phyloP scores from a whole-genome alignment of 2,888 invertebrate genomes.

The Chelonus formosanus region DNA sequence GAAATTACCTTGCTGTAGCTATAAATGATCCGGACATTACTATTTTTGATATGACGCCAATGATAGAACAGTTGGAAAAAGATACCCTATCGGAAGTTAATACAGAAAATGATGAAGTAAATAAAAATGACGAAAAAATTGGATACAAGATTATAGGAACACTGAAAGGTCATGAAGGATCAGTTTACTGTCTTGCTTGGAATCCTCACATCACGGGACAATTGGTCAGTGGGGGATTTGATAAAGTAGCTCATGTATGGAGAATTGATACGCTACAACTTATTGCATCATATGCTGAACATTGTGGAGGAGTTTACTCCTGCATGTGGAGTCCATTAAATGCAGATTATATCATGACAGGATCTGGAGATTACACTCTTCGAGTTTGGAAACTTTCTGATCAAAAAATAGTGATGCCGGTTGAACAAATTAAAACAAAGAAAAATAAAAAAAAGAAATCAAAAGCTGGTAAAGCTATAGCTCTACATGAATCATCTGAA shows the following conservation, averaged over 20 bases:
- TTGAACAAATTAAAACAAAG: conserved; percentile 61
- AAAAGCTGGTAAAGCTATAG: too few relatives aligned
- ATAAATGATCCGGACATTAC: conserved; percentile 67
- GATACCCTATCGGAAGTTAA: too few relatives aligned
- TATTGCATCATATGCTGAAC: conserved; percentile 71
- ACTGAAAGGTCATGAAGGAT: conserved; percentile 67
- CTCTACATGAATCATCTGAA: too few relatives aligned
- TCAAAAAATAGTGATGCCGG: conserved; percentile 59
- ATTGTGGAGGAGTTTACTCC: conserved; percentile 68
- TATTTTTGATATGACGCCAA: conserved; percentile 65
- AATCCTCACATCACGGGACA: conserved; percentile 73
- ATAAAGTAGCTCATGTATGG: conserved; percentile 76
- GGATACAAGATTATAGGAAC: conserved; percentile 57
- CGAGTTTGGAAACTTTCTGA: conserved; percentile 69
- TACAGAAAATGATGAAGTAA: conserved; percentile 10
- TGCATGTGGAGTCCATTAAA: conserved; percentile 75
- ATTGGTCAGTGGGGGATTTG: conserved; percentile 76
- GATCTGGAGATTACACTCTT: conserved; percentile 74
- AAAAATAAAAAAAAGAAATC: conserved; percentile 54
- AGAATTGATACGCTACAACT: conserved; percentile 68
- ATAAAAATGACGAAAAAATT: conserved; percentile 43
- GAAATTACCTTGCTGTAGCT: conserved; percentile 73
- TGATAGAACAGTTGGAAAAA: conserved; percentile 30
- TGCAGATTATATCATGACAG: conserved; percentile 71
- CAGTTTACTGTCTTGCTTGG: conserved; percentile 73